These are phyloP conservation scores for Drosophila lowei DNA, from an alignment of 1,140 invertebrate species.

Conservation along the genomic window DNA sequence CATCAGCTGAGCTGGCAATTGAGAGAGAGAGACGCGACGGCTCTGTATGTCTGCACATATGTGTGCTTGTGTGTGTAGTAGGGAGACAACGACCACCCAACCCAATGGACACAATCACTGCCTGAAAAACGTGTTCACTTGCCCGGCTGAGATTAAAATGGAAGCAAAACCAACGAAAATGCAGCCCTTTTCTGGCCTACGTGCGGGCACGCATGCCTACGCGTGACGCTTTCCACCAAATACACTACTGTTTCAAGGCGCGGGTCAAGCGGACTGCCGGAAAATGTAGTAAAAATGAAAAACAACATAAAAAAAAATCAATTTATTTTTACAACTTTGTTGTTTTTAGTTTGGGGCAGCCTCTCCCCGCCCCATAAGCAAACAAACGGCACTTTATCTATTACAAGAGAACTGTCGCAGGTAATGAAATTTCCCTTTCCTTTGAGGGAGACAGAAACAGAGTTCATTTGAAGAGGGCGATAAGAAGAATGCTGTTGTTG, in stretches of 20 bases:
- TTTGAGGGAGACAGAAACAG: not conserved
- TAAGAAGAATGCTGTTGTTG: too few species aligned
- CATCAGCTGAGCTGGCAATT: conserved; percentile 75
- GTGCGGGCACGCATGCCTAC: conserved; percentile 61
- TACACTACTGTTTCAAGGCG: too few species aligned
- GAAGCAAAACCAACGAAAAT: conserved; percentile 27
- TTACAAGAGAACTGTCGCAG: too few species aligned
- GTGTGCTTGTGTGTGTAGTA: conserved; percentile 26
- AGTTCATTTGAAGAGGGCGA: too few species aligned
- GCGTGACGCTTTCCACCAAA: conserved; percentile 24
- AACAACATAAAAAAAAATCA: conserved; percentile 47
- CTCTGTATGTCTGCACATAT: conserved; percentile 8
- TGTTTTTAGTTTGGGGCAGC: conserved; percentile 11
- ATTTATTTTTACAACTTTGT: conserved; percentile 55
- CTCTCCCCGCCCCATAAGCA: conserved; percentile 6
- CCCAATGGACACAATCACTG: not conserved
- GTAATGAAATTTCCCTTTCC: conserved; percentile 1
- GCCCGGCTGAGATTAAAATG: conserved; percentile 3
- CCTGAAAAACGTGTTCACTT: not conserved
- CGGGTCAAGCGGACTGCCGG: not conserved
- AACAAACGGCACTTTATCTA: conserved; percentile 34
- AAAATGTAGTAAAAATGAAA: conserved; percentile 39
- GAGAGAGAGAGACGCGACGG: conserved; percentile 14
- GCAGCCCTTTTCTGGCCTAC: conserved; percentile 46
- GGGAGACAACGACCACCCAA: conserved; percentile 21